These are phyloP conservation scores for Petrolisthes manimaculis DNA, from an alignment of 2,888 invertebrate genomes.

Conservation along the genomic window DNA sequence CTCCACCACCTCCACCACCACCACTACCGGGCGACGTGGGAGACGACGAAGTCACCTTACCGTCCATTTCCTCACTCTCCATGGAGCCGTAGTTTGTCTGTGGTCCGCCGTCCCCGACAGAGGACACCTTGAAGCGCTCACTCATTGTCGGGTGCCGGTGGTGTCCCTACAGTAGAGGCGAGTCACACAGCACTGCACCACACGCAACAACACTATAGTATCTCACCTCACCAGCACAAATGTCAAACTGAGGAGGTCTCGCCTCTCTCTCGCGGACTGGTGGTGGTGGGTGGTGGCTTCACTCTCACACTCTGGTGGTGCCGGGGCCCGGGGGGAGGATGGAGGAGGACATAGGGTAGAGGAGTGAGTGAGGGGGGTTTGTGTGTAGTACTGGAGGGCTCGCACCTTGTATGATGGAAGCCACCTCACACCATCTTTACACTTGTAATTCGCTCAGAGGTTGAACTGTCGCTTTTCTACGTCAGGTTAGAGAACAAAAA, in stretches of 20 bases:
- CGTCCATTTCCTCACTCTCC: conserved; percentile 47
- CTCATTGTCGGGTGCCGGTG: conserved; percentile 36
- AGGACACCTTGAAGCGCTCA: conserved; percentile 53
- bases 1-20: conserved; percentile 26
- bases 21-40: conserved; percentile 9
- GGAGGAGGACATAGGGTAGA: not conserved
- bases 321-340: not conserved
- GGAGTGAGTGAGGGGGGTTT: not conserved
- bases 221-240: conserved; percentile 36
- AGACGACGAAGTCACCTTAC: conserved; percentile 30
- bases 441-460: too few relatives aligned
- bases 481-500: too few relatives aligned
- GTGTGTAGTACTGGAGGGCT: not conserved
- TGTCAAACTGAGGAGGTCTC: conserved; percentile 25
- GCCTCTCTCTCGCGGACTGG: not conserved
- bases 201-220: conserved; percentile 1
- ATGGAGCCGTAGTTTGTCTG: conserved; percentile 52
- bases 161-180: not conserved
- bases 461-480: too few relatives aligned
- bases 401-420: too few relatives aligned
- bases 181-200: conserved; percentile 35
- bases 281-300: not conserved
- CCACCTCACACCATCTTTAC: too few relatives aligned
- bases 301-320: not conserved
- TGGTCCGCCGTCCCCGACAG: conserved; percentile 51